Base-by-base conservation (phyloP, 2,113 vertebrate genomes). In the Misgurnus anguillicaudatus region DNA sequence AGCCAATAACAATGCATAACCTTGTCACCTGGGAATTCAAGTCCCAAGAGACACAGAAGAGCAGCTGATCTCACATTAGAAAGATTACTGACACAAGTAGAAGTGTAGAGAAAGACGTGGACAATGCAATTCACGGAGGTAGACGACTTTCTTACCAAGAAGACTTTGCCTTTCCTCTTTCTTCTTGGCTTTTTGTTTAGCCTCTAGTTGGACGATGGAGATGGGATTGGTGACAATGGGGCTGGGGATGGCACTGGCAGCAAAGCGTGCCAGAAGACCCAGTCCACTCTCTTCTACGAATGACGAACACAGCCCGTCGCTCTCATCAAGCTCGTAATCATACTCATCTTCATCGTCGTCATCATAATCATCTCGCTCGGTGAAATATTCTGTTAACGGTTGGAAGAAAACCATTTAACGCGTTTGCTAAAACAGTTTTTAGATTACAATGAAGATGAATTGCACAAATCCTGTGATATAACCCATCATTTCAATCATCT, bases 231-330 rank as follows among this genome's bases (percentile, higher is more conserved):
- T 91, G 77, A 92, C 90, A 0, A 95, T 88, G 7, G 97, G 94
- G 84, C 94, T 95, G 63, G 94, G 97, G 86, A 96, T 90, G 0
- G 95, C 97, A 0, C 94, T 97, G 64, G 96, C 96, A 0, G 97
- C 98, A 76, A 98, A 98, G 81, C 96, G 91, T 0, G 98, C 97
- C 84, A 99, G 89, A 51, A 99, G 90, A 57, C 98, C 97, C 86
- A 99, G 86, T 10, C 97, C 97, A 0, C 96, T 98, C 90, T 98
- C 97, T 21, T 98, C 97, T 82, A 96, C 88, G 64, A 90, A 80
- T 3, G 94, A 81, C 0, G 93, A 86, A 14, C 94, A 82, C 74
- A 95, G 84, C 85, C 89, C 5, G 68, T 95, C 94, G 0, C 88
- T 91, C 80, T 91, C 79, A 0, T 92, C 91, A 0, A 87, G 86